Base-by-base conservation (phyloP, 1,140 invertebrate species). In the Cydia amplana region DNA sequence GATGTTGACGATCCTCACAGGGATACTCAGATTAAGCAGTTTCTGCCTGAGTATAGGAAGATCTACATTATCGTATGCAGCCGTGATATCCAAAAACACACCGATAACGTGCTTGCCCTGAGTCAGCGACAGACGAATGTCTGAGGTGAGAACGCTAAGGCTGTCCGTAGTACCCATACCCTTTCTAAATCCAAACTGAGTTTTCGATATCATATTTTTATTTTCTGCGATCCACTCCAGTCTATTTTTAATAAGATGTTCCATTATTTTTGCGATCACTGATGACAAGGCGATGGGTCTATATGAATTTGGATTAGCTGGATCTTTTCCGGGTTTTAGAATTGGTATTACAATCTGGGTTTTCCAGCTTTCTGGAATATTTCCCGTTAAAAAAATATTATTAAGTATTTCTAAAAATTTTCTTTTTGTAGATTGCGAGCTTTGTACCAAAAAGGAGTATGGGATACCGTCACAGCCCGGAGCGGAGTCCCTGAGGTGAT, bases 171-270 rank as follows among this genome's bases (percentile, higher is more conserved):
- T 82, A 32, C 80, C 60, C 14, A 60, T 65, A 10, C 77, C 75
- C 63, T 78, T 77, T 23, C 80, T 55, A 28, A 83, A 84, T 1
- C 79, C 78, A 75, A 78, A 82, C 25, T 85, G 80, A 51, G 46
- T 72, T 2, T 60, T 74, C 9, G 78, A 10, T 0, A 85, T 9
- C 4, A 82, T n/a, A 40, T 64, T 40, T n/a, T 49, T 75, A 49
- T 51, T 76, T 49, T 85, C 78, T 7, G 80, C 2, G 25, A 79
- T 25, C 75, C 75, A 77, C 55, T 77, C 75, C 12, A 79, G 12
- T 63, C 74, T 67, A 70, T 75, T 75, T 75, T 79, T 79, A 18
- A 79, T 60, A 2, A 77, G 32, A n/a, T 79, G 60, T 60, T 77
- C 75, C 23, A 79, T 6, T 14, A 75, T 63, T 75, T 77, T 79